A percentile compares a stretch with the other conserved stretches of the same genome.
phyloP scores from a whole-genome alignment of 2,113 vertebrate genomes.

The Osmerus mordax region DNA sequence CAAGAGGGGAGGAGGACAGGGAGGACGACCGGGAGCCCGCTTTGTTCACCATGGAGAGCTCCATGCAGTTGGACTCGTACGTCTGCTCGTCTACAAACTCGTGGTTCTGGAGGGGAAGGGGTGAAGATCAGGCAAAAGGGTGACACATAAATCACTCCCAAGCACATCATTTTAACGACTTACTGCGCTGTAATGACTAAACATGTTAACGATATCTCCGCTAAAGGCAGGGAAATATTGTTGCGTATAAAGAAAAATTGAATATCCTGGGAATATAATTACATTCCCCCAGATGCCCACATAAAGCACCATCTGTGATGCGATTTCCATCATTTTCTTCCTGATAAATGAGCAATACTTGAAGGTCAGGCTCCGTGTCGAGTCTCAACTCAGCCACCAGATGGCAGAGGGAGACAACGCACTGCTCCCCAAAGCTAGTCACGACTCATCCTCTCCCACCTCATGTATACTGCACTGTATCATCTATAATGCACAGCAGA shows the following conservation, averaged over 20 bases:
- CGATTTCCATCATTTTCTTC: slow-evolving; percentile 55
- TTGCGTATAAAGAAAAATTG: slow-evolving; percentile 46
- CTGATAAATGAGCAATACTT: slow-evolving; percentile 60
- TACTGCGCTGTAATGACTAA: slow-evolving; percentile 43
- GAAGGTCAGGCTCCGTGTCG: slow-evolving; percentile 54
- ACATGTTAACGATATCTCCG: slow-evolving; percentile 46
- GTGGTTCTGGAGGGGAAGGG: slow-evolving; percentile 78
- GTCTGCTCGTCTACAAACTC: slow-evolving; percentile 98
- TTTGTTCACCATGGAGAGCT: slow-evolving; percentile 85
- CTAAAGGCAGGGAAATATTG: slow-evolving; percentile 37
- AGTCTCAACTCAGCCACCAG: slow-evolving; percentile 49
- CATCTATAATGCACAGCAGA: slow-evolving; percentile 42
- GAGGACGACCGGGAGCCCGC: slow-evolving; percentile 86
- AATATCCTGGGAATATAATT: slow-evolving; percentile 56
- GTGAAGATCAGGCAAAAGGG: no score
- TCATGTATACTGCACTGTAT: slow-evolving; percentile 6
- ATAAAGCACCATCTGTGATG: slow-evolving; percentile 67
- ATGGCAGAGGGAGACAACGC: slow-evolving; percentile 50
- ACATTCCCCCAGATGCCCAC: slow-evolving; percentile 65
- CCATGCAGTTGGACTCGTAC: slow-evolving; percentile 95
- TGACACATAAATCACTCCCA: background rate
- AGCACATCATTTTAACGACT: slow-evolving; percentile 35
- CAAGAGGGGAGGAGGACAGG: slow-evolving; percentile 82
- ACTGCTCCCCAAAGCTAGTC: background rate
- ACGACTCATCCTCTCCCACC: slow-evolving; percentile 11